Evolutionary conservation across 2,888 invertebrate genomes (phyloP).

Genomic region (Prosapia bicincta): DNA sequence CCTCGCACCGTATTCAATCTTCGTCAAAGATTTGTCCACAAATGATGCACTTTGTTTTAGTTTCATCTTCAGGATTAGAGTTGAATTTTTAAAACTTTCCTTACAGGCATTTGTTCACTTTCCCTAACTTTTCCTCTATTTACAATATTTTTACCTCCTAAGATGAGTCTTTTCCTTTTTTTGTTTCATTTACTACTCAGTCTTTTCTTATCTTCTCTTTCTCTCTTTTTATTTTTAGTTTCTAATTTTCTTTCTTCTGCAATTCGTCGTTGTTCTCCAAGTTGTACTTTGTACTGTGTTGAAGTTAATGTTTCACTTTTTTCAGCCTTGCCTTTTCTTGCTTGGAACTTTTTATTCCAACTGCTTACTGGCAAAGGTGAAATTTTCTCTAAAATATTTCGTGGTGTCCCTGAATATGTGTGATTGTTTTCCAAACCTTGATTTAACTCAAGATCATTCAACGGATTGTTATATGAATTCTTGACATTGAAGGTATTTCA

Average conservation of each 20-base stretch:
- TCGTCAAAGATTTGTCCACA: background rate
- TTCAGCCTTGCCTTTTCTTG: background rate
- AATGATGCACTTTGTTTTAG: background rate
- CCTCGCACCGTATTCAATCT: background rate
- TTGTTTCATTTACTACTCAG: background rate
- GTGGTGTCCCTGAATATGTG: background rate
- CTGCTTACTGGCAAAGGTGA: slow-evolving; percentile 4
- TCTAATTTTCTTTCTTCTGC: background rate
- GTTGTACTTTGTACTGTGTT: background rate
- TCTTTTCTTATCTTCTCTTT: background rate
- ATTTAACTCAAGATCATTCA: background rate
- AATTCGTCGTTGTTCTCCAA: background rate
- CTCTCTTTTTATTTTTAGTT: background rate
- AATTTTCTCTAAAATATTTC: background rate
- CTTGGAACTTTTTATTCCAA: background rate
- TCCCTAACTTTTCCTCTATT: background rate
- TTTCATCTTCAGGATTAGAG: background rate
- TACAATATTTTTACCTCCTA: background rate
- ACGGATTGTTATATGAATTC: background rate
- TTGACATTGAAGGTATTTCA: background rate
- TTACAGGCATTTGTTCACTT: background rate
- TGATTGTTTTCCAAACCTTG: background rate
- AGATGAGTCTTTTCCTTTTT: no score
- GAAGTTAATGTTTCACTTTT: background rate
- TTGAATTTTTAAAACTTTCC: background rate